Evolutionary conservation across 1,140 invertebrate genomes (phyloP).

Genomic region (Chironomus striatipennis): DNA sequence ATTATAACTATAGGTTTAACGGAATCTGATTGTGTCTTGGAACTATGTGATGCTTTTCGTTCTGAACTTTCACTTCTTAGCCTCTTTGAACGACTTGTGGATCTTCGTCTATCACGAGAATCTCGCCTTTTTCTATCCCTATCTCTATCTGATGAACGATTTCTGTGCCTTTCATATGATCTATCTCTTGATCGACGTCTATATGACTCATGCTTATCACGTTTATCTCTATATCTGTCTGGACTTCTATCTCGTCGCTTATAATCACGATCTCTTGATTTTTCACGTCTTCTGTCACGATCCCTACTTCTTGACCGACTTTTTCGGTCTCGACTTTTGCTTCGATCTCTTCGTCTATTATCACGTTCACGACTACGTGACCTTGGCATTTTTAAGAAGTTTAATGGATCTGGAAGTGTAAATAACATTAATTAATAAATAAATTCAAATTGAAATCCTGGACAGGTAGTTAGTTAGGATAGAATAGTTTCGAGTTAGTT

Average conservation of each 20-base stretch:
- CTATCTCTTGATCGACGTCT: too few relatives aligned
- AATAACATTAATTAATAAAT: background rate
- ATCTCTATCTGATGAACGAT: constrained; percentile 25
- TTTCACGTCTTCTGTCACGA: constrained; percentile 28
- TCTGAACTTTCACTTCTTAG: constrained; percentile 3
- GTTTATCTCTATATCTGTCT: constrained; percentile 28
- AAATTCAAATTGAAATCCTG: background rate
- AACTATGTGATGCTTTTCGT: background rate
- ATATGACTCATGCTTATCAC: constrained; percentile 1
- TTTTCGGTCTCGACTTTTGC: background rate
- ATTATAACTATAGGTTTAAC: constrained; percentile 7
- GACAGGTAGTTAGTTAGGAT: too few relatives aligned
- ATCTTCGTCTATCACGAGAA: background rate
- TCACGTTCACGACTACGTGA: constrained; percentile 1
- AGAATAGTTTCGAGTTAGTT: background rate
- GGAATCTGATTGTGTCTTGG: background rate
- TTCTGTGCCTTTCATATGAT: constrained; percentile 21
- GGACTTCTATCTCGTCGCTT: constrained; percentile 26
- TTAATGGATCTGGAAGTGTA: background rate
- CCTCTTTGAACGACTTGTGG: background rate
- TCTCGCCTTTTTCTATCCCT: background rate
- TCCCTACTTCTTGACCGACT: background rate
- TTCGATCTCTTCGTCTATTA: background rate
- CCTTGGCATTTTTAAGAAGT: background rate
- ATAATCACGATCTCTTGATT: constrained; percentile 31